Conservation (phyloP, 2,888 invertebrate genomes). For the Dimorphilus gyrociliatus region DNA sequence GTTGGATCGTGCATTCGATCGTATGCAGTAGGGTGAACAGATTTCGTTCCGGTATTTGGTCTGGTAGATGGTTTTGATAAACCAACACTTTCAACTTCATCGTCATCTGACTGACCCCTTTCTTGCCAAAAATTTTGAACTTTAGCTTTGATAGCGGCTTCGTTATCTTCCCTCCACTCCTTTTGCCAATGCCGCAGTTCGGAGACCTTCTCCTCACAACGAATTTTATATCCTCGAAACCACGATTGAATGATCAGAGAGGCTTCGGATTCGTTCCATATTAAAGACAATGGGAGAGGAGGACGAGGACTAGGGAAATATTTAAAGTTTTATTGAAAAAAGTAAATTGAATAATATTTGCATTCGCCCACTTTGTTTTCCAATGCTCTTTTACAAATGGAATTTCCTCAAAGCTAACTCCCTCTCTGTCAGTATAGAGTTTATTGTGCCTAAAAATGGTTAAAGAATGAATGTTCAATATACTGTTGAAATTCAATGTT, state of each 20-base stretch:
- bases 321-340: constrained; percentile 2
- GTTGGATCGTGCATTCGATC: too few relatives aligned
- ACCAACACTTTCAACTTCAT: too few relatives aligned
- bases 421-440: constrained; percentile 12
- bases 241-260: constrained; percentile 29
- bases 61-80: too few relatives aligned
- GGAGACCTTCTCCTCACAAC: constrained; percentile 27
- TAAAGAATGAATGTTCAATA: background rate
- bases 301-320: constrained; percentile 28
- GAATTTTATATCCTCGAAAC: constrained; percentile 35
- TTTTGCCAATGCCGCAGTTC: constrained; percentile 35
- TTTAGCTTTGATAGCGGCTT: constrained; percentile 19
- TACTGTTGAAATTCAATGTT: background rate
- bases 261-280: constrained; percentile 37
- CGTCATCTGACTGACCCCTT: constrained; percentile 3
- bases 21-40: too few relatives aligned
- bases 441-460: background rate
- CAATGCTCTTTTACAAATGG: constrained; percentile 25
- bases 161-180: constrained; percentile 32
- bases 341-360: too few relatives aligned
- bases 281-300: constrained; percentile 32
- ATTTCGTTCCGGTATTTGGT: too few relatives aligned
- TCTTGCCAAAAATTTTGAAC: constrained; percentile 32
- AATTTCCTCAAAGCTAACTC: constrained; percentile 17
- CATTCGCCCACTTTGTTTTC: too few relatives aligned